Base-by-base conservation (phyloP, 2,888 invertebrate species). In the Pristionchus fissidentatus region DNA sequence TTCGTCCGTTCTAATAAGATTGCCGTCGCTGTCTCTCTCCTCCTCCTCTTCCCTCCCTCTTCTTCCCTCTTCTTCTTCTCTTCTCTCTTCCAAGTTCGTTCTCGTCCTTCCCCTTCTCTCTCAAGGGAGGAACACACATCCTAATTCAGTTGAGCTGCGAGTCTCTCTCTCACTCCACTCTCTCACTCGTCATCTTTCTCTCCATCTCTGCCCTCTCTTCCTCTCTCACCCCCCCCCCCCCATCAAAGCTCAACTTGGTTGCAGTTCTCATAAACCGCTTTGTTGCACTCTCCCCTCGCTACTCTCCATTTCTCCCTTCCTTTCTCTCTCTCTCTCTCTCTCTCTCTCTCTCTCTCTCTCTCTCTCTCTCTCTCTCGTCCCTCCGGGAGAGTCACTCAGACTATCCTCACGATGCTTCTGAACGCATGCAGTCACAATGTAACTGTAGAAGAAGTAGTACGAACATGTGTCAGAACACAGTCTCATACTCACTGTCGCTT, bases 81-180 rank as follows among this genome's bases (percentile, higher is more conserved):
- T 29, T 38, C 66, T 41, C 70, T 70, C 41, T 38, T 38, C 32
- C 29, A 70, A 38, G 38, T 70, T 38, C 38, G 15, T 19, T 22
- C 66, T 70, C 66, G 1, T 22, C 70, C 41, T 41, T 41, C 70
- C 41, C 22, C 41, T 38, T n/a, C n/a, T n/a, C 41, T 41, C 22
- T 29, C 41, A 19, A 4, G 1, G n/a, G 38, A 10, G 38, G 35
- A 35, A 70, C 70, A 22, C n/a, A n/a, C 41, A 41, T 70, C 70
- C 70, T 70, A 41, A 41, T 70, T 41, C 38, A 70, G 60, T 60
- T 60, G 29, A 32, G 29, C 60, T 60, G 60, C 60, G 29, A 29
- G 29, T 32, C 60, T 60, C 32, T 32, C 32, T 32, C 32, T 29
- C 60, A 10, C 32, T 57, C 26, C 57, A 8, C 29, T 60, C 60